Conservation (phyloP, 2,797 vertebrate species). For the Poeciliopsis presidionis region DNA sequence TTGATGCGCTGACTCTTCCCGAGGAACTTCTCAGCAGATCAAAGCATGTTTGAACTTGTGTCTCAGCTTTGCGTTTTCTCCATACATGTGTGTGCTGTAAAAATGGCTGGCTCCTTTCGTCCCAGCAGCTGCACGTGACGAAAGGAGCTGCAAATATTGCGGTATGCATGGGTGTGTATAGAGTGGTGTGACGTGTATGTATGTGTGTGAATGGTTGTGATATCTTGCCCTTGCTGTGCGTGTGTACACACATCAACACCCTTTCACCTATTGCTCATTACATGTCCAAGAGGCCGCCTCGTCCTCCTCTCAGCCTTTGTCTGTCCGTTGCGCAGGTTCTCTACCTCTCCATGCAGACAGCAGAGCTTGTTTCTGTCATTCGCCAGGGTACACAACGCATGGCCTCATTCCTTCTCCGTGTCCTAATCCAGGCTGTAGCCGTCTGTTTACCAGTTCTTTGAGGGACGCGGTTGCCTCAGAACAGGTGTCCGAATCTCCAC, state of each 20-base stretch:
- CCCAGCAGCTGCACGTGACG: conserved; percentile 61
- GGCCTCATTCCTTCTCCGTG: conserved; percentile 52
- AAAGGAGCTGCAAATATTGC: conserved; percentile 19
- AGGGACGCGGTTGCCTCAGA: conserved; percentile 57
- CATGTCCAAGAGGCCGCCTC: conserved; percentile 54
- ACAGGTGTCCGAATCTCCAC: conserved; percentile 67
- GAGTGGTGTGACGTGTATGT: not conserved
- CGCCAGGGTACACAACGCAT: conserved; percentile 56
- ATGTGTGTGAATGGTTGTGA: conserved; percentile 29
- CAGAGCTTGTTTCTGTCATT: conserved; percentile 60
- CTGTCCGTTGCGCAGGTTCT: conserved; percentile 52
- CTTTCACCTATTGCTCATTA: conserved; percentile 54
- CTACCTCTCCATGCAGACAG: conserved; percentile 40
- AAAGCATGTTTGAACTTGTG: conserved; percentile 55
- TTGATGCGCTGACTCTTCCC: conserved; percentile 30
- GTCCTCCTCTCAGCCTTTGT: conserved; percentile 30
- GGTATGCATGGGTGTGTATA: conserved; percentile 10
- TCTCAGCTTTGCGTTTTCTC: conserved; percentile 40
- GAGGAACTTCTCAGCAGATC: conserved; percentile 58
- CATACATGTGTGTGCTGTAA: conserved; percentile 26
- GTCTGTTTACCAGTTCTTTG: conserved; percentile 41
- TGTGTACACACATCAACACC: conserved; percentile 69
- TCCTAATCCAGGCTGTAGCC: conserved; percentile 40
- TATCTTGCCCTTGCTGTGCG: conserved; percentile 41
- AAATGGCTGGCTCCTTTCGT: conserved; percentile 57